Evolutionary conservation across 2,888 invertebrate genomes (phyloP), one percentile per base, ranked within the genome.

Genomic region (Drosophila lutescens): DNA sequence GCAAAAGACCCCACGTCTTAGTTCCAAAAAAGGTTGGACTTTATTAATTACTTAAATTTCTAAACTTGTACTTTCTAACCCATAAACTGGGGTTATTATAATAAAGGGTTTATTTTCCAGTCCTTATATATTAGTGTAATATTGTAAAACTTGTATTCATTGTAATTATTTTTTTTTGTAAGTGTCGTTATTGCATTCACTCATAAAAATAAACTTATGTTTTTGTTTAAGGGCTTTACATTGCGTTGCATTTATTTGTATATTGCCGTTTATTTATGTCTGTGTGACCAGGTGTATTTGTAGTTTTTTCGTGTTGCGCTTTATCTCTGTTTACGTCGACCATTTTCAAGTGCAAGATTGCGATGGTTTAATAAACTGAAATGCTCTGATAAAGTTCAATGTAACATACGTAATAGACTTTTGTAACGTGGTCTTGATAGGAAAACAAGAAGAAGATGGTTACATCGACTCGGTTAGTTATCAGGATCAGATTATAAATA

Each of bases 291-390:
- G 20, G 43, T 43, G 43, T 20, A 12, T 20, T 12, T 43, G 43
- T 17, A 15, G 12, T 20, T 43, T 43, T 41, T 17, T 20, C 4
- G 4, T 10, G 20, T 20, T 4, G 4, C 4, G 20, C 43, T 20
- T 20, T 43, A 43, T 43, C 43, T 43, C 20, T 43, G 43, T 43
- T 43, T 43, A 20, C 12, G 17, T 20, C 10, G 12, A 6, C 20
- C 43, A 43, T 43, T 43, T 43, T 43, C 43, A 43, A 43, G 20
- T 20, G 43, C 17, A 43, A 43, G 17, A 12, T 43, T 12, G 12
- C 17, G 43, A 15, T 20, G 43, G 43, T 20, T 41, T 12, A 20
- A 43, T 43, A 20, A 43, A 40, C 17, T 9, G 40, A 17, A 40
- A 17, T 15, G 9, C 20, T 20, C 17, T 43, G 12, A 43, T 43